Base-by-base conservation (phyloP, 2,888 invertebrate species). In the Dynastes grantii region DNA sequence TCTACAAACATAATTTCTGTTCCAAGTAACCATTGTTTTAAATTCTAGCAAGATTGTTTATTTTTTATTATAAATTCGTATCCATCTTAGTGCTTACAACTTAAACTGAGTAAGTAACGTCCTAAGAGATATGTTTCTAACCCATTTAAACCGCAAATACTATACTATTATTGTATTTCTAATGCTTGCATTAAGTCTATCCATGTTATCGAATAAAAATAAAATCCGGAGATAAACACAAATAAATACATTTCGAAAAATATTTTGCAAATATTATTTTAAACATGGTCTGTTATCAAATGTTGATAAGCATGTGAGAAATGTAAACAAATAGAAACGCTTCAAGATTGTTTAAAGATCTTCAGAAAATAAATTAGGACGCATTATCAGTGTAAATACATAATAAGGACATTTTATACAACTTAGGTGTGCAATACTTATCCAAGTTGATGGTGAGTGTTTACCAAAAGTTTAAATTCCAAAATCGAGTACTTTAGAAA, bases 231-330 rank as follows among this genome's bases (percentile, higher is more conserved):
- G 55, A 32, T 29, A 37, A 40, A 32, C 37, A 71, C 37, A 71
- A 71, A 58, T 73, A 73, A 73, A 73, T 40, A 73, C 11, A 73
- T 58, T 73, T 61, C 16, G 58, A 67, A 67, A 67, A 73, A 73
- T 73, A 58, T 73, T 58, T 73, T 73, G 73, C 73, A 73, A 73
- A 73, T 73, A 73, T 71, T 71, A 71, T 73, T 73, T 73, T 61
- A 73, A 73, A 40, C 70, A 11, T 58, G 73, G 40, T 58, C 27
- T 73, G 68, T 32, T 73, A 73, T 73, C 73, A 32, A 73, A 58
- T 40, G 40, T 11, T 22, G 73, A 73, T 73, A 73, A 73, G 40
- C 27, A 37, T 73, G 73, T 73, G 73, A 73, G 73, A 73, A 73
- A 73, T 11, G 73, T 37, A 73, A 73, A 73, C 22, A 73, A 37